Evolutionary conservation across 2,888 invertebrate genomes (phyloP), one percentile per base, ranked within the genome.

Genomic region (Meghimatium bilineatum): DNA sequence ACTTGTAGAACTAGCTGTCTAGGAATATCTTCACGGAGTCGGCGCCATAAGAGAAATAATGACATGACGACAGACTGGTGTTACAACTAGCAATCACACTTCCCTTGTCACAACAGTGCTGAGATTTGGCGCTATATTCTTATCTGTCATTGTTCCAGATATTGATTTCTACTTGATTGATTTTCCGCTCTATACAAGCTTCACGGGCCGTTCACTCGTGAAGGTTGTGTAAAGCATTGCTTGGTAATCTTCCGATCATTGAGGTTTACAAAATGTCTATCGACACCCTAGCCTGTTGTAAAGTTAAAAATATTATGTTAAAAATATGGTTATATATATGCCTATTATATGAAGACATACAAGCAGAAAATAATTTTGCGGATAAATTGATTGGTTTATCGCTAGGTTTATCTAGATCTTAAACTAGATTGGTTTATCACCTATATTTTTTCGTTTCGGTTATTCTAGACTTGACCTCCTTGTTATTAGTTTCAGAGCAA

Each of bases 101-200:
- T 56, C 56, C 56, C 56, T 56, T 56, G 56, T 56, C 2, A 20
- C 2, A 63, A 56, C 8, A 14, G 56, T 56, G 2, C 20, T 17
- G 14, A 63, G 60, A 8, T 63, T 26, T 26, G 12, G 60, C n/a
- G 60, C 6, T 23, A n/a, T 23, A 17, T 63, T 63, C 26, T 63
- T 26, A 63, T 63, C 60, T 63, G 26, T 63, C n/a, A 63, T 63
- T 63, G 60, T 63, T 0, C n/a, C 12, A 1, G n/a, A n/a, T 63
- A 63, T 63, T 63, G 60, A 63, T 63, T 63, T 63, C n/a, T 63
- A n/a, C 60, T 63, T n/a, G 60, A 63, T 63, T 63, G 60, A 63
- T 63, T 63, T 63, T 63, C 60, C n/a, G n/a, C n/a, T 63, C 60
- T 8, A 63, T 63, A 63, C 60, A 63, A 23, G 60, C 12, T 63